phyloP scores from a whole-genome alignment of 1,140 invertebrate genomes.

The Monochamus saltuarius region DNA sequence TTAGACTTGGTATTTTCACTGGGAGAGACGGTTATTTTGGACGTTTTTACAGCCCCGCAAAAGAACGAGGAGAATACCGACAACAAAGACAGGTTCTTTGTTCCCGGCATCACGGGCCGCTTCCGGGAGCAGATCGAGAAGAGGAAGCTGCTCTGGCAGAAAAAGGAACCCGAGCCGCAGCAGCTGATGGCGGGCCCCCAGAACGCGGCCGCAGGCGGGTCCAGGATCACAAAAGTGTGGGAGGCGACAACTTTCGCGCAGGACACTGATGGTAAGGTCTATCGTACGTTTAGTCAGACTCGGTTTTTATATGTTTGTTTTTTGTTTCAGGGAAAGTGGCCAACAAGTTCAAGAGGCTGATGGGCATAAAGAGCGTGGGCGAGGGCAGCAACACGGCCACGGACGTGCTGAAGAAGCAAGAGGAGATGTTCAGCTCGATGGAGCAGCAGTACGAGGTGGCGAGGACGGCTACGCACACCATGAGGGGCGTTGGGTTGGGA shows the following conservation, averaged over 20 bases:
- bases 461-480: conserved; percentile 88
- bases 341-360: conserved; percentile 92
- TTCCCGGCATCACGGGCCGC: conserved; percentile 76
- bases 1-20: too few species aligned
- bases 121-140: conserved; percentile 85
- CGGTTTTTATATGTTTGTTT: background rate
- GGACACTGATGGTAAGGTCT: conserved; percentile 74
- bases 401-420: conserved; percentile 77
- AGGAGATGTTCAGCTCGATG: conserved; percentile 88
- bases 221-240: conserved; percentile 69
- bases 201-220: conserved; percentile 20
- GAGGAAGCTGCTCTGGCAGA: conserved; percentile 84
- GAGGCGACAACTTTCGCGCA: conserved; percentile 81
- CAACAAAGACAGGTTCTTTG: conserved; percentile 68
- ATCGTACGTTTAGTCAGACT: too few species aligned
- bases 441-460: conserved; percentile 95
- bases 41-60: too few species aligned
- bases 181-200: conserved; percentile 37
- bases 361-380: conserved; percentile 82
- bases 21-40: too few species aligned
- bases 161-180: conserved; percentile 55
- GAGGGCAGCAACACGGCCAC: conserved; percentile 50
- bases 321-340: conserved; percentile 65
- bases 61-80: conserved; percentile 2
- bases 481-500: conserved; percentile 87